Base-by-base conservation (phyloP, 2,797 vertebrate species). In the Graptemys geographica region DNA sequence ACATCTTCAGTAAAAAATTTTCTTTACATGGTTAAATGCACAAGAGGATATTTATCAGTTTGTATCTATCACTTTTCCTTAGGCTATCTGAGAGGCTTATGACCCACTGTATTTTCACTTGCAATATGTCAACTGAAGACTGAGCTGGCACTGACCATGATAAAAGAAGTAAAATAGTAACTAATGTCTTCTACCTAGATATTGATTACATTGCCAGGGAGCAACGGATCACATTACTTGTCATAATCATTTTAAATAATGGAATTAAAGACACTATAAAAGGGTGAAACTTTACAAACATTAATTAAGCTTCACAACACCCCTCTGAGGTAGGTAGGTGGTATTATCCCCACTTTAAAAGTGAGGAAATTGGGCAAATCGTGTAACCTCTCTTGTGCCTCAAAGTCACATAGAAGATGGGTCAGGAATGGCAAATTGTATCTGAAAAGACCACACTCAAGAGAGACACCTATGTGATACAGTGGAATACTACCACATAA, bases 101-200 rank as follows among this genome's bases (percentile, higher is more conserved):
- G 8, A 10, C 91, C 59, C 88, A 8, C 49, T 92, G 4, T 74
- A 65, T 93, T 95, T 93, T 95, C 53, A 92, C 88, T 87, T 86
- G 18, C 28, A 84, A 62, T 6, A 76, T 4, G 0, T 89, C 76
- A 93, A 0, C 62, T 9, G 25, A 23, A 86, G 81, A 87, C 12
- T 44, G 86, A 86, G n/a, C 81, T 76, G 21, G 76, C 19, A 7
- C 56, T 90, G 76, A 37, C 49, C 86, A 27, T 87, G 65, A 16
- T 44, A 91, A 56, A 81, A 74, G 87, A n/a, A 28, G 59, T 90
- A 84, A 92, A 88, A 88, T 81, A 72, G 41, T 56, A 92, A 33
- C 21, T 86, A 31, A 78, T 86, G 15, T 89, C 88, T 83, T 79
- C 5, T 83, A 57, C 11, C 87, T 88, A 86, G 82, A 55, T 90